Conservation (phyloP, 2,888 invertebrate genomes). For the Nasonovia ribisnigri region DNA sequence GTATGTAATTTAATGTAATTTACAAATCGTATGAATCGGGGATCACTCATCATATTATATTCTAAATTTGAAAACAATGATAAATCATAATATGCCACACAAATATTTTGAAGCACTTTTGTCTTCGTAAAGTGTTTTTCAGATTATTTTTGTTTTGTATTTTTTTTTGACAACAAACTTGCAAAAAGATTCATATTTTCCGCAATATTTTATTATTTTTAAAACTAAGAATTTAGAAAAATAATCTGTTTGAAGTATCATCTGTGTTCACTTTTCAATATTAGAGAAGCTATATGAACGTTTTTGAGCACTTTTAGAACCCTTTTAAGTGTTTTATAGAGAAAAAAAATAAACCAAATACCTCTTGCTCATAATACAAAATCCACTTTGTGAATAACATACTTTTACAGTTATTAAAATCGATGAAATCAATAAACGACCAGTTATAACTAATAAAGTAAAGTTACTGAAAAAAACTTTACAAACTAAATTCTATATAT, state of each 20-base stretch:
- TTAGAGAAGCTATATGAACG: not conserved
- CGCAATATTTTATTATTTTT: not conserved
- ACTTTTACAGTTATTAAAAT: not conserved
- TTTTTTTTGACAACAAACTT: not conserved
- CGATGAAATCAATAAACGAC: not conserved
- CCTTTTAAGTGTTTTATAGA: not conserved
- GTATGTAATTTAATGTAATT: no score
- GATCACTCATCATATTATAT: not conserved
- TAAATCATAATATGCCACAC: not conserved
- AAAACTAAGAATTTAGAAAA: not conserved
- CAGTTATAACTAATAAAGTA: not conserved
- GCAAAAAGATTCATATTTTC: not conserved
- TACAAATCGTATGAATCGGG: not conserved
- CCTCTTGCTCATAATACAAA: not conserved
- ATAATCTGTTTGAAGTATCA: not conserved
- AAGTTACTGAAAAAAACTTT: not conserved
- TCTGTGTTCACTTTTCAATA: not conserved
- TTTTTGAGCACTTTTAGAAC: not conserved
- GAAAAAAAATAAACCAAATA: not conserved
- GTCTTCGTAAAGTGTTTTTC: not conserved
- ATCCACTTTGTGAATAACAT: not conserved
- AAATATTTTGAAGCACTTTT: not conserved
- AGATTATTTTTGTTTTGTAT: not conserved
- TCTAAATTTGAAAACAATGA: not conserved
- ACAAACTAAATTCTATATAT: no score